A percentile compares a stretch with the other conserved stretches of the same genome.
phyloP scores from a whole-genome alignment of 35 echinoderm and acorn worm genomes.

The Holothuria glaberrima region DNA sequence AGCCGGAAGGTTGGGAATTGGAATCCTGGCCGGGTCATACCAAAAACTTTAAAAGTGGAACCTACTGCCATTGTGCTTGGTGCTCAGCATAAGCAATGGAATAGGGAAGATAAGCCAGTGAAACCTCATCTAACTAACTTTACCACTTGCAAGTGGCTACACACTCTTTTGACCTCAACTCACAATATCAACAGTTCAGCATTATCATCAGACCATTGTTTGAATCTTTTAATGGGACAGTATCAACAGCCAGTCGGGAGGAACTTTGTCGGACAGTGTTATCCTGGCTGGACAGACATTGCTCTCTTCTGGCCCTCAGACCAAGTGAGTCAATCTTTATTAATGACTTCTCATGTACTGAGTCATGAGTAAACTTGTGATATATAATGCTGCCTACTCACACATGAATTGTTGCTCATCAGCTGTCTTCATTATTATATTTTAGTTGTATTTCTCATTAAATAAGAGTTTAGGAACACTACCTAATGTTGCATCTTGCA shows the following conservation, averaged over 20 bases:
- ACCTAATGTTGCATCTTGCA: background rate
- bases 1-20: no score
- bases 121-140: no score
- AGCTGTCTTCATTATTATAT: no score
- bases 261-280: conserved; percentile 82
- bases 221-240: conserved; percentile 91
- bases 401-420: no score
- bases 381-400: background rate
- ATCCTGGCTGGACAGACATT: conserved; percentile 94
- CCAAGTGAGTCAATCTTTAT: conserved; percentile 76
- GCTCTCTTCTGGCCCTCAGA: conserved; percentile 87
- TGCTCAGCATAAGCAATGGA: no score
- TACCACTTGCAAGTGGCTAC: no score
- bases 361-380: background rate
- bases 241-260: conserved; percentile 81
- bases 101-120: no score
- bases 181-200: conserved; percentile 82
- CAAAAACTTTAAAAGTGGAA: no score
- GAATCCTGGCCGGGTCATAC: no score
- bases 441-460: no score
- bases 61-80: no score
- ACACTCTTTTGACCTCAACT: conserved; percentile 55
- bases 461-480: no score
- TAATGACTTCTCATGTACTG: background rate
- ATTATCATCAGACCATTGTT: conserved; percentile 97